A percentile compares a stretch with the other conserved stretches of the same genome.
Conservation (phyloP, 2,113 vertebrate genomes). For the Istiophorus platypterus region DNA sequence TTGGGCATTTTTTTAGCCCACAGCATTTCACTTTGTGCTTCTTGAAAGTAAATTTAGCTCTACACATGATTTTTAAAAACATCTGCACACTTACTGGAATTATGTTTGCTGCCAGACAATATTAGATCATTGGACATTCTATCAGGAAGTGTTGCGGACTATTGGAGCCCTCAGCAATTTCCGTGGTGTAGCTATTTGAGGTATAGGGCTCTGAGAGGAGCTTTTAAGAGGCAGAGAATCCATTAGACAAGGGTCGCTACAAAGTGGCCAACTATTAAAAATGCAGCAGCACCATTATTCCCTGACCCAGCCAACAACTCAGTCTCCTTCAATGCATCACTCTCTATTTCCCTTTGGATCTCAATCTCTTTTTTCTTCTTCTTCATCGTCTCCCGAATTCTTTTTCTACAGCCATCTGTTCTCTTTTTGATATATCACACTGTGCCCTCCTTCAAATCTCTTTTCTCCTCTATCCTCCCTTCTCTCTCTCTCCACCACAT, state of each 20-base stretch:
- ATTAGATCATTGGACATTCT: conserved; percentile 56
- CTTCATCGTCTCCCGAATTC: conserved; percentile 27
- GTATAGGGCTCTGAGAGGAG: conserved; percentile 73
- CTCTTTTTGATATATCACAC: conserved; percentile 58
- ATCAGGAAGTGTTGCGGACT: conserved; percentile 66
- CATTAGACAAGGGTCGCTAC: conserved; percentile 84
- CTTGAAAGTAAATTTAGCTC: conserved; percentile 36
- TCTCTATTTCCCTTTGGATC: conserved; percentile 69
- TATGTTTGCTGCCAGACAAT: conserved; percentile 59
- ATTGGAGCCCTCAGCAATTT: conserved; percentile 73
- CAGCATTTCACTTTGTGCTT: conserved; percentile 24
- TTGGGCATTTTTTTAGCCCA: conserved; percentile 26
- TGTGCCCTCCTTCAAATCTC: conserved; percentile 35
- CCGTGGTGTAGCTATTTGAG: conserved; percentile 68
- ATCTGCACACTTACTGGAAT: conserved; percentile 54
- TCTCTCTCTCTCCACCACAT: conserved; percentile 40
- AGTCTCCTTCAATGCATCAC: conserved; percentile 62
- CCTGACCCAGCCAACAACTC: conserved; percentile 76
- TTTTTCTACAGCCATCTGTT: conserved; percentile 66
- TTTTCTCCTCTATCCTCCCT: conserved; percentile 32
- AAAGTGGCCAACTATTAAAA: conserved; percentile 88
- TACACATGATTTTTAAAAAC: conserved; percentile 43
- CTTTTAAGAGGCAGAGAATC: conserved; percentile 82
- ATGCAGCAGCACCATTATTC: conserved; percentile 86
- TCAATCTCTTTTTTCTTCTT: conserved; percentile 34